phyloP scores from a whole-genome alignment of 2,113 vertebrate species.

The Paracanthobrama guichenoti region DNA sequence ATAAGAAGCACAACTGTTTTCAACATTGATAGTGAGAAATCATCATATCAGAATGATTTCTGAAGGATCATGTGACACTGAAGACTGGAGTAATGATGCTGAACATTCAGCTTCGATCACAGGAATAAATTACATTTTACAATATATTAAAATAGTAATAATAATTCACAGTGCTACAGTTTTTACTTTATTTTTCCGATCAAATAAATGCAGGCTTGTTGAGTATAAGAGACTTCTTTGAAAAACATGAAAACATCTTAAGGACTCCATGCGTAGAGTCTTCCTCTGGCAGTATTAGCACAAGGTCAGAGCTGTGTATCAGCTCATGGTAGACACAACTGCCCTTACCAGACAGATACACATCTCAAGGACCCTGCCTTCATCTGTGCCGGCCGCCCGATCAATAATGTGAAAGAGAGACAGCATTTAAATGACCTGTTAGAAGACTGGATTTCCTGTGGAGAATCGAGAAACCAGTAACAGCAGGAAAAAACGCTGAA shows the following conservation, averaged over 20 bases:
- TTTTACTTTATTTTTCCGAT: no score
- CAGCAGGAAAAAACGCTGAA: constrained; percentile 17
- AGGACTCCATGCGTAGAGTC: constrained; percentile 24
- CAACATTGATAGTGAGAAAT: no score
- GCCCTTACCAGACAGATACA: constrained; percentile 61
- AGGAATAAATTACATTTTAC: no score
- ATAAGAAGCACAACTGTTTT: no score
- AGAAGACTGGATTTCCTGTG: constrained; percentile 44
- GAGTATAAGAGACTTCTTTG: background rate
- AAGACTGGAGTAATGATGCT: no score
- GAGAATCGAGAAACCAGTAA: constrained; percentile 39
- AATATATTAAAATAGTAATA: no score
- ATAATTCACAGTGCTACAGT: no score
- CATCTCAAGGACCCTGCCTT: constrained; percentile 44
- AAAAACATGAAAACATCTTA: background rate
- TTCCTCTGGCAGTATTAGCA: constrained; percentile 40
- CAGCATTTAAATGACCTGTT: constrained; percentile 46
- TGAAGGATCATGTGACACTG: no score
- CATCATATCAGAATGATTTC: no score
- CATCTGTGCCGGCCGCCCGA: constrained; percentile 37
- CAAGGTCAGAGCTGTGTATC: constrained; percentile 59
- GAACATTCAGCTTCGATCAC: no score
- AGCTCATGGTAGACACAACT: constrained; percentile 48
- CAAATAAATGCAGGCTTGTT: no score
- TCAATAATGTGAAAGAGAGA: constrained; percentile 59